Conservation (phyloP, 2,113 vertebrate species). For the Myotis yumanensis region DNA sequence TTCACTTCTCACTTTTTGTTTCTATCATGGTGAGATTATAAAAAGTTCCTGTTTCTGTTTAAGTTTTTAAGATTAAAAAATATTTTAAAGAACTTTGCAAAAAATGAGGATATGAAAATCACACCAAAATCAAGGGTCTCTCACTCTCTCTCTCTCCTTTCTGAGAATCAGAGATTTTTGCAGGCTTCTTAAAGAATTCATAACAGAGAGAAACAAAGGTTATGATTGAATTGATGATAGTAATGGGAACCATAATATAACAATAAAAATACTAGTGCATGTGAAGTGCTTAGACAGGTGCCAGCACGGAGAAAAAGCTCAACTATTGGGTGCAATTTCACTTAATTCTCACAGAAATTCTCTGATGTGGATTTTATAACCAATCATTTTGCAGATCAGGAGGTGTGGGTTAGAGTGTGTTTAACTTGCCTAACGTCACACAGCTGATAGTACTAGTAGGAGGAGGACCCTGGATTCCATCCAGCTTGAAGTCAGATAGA, state of each 20-base stretch:
- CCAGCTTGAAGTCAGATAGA: background rate
- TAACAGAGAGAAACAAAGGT: background rate
- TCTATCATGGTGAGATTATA: background rate
- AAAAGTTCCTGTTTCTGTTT: conserved; percentile 38
- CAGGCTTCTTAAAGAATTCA: background rate
- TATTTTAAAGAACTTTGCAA: background rate
- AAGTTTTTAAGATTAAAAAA: conserved; percentile 2
- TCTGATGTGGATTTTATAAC: background rate
- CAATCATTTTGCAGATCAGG: background rate
- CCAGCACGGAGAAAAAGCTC: background rate
- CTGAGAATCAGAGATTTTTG: background rate
- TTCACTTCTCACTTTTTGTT: conserved; percentile 20
- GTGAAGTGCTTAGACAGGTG: background rate
- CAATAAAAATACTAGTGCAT: background rate
- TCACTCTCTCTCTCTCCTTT: background rate
- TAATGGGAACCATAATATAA: background rate
- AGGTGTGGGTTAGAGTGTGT: background rate
- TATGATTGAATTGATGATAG: background rate
- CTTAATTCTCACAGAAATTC: background rate
- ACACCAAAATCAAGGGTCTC: background rate
- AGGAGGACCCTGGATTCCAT: background rate
- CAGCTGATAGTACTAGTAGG: background rate
- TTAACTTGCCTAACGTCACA: background rate
- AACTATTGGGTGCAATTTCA: background rate
- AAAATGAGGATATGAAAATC: conserved; percentile 43